Evolutionary conservation across 1,140 invertebrate genomes (phyloP).

Genomic region (Chymomyza costata): DNA sequence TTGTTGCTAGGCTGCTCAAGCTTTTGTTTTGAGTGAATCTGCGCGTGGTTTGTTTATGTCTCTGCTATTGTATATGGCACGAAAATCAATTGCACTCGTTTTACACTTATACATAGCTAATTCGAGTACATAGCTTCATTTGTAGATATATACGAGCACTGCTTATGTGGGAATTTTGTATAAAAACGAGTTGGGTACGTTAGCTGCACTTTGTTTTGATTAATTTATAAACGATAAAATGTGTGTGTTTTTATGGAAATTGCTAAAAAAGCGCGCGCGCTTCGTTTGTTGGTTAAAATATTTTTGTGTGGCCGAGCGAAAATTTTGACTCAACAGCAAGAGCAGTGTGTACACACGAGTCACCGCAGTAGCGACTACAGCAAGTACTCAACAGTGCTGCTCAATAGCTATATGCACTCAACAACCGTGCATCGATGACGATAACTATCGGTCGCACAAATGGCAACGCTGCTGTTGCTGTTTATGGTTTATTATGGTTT

Average conservation of each 20-base stretch:
- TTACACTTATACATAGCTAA: conserved; percentile 41
- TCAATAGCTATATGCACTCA: too few relatives aligned
- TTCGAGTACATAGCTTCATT: too few relatives aligned
- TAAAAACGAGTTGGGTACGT: not conserved
- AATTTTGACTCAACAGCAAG: not conserved
- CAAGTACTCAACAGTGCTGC: too few relatives aligned
- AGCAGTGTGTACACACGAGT: not conserved
- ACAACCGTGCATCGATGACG: too few relatives aligned
- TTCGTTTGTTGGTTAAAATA: conserved; percentile 1
- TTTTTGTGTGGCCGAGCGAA: not conserved
- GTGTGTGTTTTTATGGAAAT: conserved; percentile 19
- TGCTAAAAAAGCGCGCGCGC: too few relatives aligned
- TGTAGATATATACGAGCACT: too few relatives aligned
- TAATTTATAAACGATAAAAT: conserved; percentile 4
- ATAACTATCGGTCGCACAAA: too few relatives aligned
- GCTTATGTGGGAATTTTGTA: not conserved
- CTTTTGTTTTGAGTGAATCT: conserved; percentile 20
- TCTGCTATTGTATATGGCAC: conserved; percentile 15
- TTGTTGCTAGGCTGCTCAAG: conserved; percentile 1
- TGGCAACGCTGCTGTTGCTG: too few relatives aligned
- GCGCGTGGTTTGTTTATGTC: conserved; percentile 22
- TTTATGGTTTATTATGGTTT: too few relatives aligned
- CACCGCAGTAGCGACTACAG: not conserved
- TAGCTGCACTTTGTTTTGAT: conserved; percentile 3
- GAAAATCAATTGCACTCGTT: conserved; percentile 45